These are phyloP conservation scores for Pygoscelis antarcticus DNA, from an alignment of 2,113 vertebrate species.

Conservation along the genomic window DNA sequence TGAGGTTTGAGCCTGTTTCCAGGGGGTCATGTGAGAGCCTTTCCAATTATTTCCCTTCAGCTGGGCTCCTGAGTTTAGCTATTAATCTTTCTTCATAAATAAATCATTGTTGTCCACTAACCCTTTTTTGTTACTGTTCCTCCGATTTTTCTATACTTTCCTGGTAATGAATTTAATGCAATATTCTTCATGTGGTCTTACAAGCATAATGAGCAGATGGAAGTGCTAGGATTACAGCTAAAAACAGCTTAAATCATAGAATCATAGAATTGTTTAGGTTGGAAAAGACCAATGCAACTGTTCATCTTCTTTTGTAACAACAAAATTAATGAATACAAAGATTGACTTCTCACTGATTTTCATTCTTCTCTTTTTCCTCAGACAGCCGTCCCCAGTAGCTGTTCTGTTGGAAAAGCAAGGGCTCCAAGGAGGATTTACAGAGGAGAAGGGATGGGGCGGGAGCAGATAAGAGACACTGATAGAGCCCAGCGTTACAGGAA, in stretches of 20 bases:
- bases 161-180: not conserved
- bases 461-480: not conserved
- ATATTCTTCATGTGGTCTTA: not conserved
- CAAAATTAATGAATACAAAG: not conserved
- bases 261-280: no score
- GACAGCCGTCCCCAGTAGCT: not conserved
- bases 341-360: not conserved
- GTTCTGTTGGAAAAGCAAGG: not conserved
- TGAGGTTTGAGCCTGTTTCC: not conserved
- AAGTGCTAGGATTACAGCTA: not conserved
- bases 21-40: not conserved
- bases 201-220: not conserved
- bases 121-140: not conserved
- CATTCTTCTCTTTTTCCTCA: not conserved
- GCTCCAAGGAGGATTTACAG: not conserved
- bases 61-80: not conserved
- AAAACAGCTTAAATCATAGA: not conserved
- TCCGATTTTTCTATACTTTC: not conserved
- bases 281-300: not conserved
- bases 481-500: not conserved
- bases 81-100: constrained; percentile 25
- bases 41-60: constrained; percentile 37
- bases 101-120: not conserved
- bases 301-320: not conserved
- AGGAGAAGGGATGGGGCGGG: not conserved